Conservation (phyloP, 2,113 vertebrate species). For the Nothoprocta perdicaria region DNA sequence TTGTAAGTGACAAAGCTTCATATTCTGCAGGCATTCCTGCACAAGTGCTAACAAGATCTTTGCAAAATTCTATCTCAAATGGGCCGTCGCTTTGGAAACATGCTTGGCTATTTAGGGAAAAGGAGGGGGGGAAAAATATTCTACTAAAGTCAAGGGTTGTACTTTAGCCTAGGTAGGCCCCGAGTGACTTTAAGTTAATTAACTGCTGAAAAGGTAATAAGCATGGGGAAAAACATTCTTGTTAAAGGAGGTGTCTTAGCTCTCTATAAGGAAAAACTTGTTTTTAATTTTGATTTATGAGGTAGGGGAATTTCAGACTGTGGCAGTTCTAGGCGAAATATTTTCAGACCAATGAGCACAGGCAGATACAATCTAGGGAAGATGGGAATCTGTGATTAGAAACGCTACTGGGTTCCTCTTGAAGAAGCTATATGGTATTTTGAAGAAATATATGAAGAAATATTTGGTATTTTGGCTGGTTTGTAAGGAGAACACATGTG, state of each 20-base stretch:
- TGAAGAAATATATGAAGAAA: neutral
- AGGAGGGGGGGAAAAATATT: neutral
- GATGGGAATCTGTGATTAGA: neutral
- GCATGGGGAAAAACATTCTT: neutral
- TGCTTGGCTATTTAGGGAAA: neutral
- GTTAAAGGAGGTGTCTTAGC: neutral
- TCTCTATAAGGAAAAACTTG: neutral
- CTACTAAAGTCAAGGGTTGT: neutral
- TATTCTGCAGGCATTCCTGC: neutral
- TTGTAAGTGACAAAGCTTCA: neutral
- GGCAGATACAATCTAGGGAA: neutral
- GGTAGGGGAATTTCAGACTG: neutral
- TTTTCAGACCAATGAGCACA: neutral
- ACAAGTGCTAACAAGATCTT: neutral
- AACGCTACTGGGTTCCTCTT: neutral
- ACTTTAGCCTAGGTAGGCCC: neutral
- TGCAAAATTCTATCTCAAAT: neutral
- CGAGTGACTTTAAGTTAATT: neutral
- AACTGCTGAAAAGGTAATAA: neutral
- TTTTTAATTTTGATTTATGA: neutral
- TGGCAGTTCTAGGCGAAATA: neutral
- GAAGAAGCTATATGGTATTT: neutral
- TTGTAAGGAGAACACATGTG: neutral
- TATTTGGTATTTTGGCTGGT: neutral
- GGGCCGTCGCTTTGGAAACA: neutral